phyloP scores from a whole-genome alignment of 2,113 vertebrate species.

The Pluvialis apricaria region DNA sequence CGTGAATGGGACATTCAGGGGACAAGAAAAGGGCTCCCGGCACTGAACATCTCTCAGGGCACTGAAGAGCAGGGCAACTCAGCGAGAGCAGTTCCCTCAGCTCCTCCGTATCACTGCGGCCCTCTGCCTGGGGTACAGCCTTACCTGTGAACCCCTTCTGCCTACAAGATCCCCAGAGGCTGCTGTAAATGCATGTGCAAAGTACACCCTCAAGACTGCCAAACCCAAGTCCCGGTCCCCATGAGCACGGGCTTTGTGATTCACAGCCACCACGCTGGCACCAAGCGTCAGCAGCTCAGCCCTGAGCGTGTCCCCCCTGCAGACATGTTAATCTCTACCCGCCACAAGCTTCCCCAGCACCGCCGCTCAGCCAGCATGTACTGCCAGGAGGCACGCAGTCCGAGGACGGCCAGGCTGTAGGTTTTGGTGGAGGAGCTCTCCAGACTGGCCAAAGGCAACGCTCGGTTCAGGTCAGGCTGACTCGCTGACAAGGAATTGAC shows the following conservation, averaged over 20 bases:
- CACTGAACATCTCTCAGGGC: background rate
- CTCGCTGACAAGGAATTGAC: too few relatives aligned
- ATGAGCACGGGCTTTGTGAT: background rate
- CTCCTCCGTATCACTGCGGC: too few relatives aligned
- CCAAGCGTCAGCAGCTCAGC: background rate
- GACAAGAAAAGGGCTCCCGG: background rate
- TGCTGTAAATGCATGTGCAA: rapidly evolving
- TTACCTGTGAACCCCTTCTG: background rate
- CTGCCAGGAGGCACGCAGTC: too few relatives aligned
- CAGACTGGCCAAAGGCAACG: too few relatives aligned
- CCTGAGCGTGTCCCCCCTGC: background rate
- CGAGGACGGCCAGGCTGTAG: too few relatives aligned
- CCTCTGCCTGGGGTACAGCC: background rate
- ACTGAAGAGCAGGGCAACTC: background rate
- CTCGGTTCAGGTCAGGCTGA: too few relatives aligned
- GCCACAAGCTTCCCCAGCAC: too few relatives aligned
- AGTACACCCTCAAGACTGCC: background rate
- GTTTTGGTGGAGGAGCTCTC: too few relatives aligned
- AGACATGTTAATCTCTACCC: background rate
- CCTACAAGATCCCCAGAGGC: background rate
- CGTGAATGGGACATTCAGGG: background rate
- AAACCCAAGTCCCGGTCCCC: background rate
- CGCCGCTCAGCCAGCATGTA: too few relatives aligned
- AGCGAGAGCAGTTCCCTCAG: background rate
- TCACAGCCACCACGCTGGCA: background rate